Evolutionary conservation across 30 jellyfish, hydroid and myxozoan species (phyloP).

Genomic region (Mastigias papua): DNA sequence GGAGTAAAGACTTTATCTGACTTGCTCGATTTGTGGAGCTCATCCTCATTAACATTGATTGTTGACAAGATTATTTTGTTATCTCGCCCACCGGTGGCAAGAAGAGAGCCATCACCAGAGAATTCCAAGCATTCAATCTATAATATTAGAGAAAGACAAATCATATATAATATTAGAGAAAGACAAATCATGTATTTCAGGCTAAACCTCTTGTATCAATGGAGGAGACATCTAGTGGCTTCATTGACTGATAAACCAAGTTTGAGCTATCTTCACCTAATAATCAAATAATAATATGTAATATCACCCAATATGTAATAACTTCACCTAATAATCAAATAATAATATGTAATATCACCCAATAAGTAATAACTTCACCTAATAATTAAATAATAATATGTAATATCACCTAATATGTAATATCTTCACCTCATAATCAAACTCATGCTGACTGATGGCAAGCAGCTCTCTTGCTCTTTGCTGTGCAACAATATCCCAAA

Average conservation of each 20-base stretch:
- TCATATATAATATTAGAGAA: not conserved
- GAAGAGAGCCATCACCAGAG: constrained; percentile 83
- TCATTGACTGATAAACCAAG: too few relatives aligned
- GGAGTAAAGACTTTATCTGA: constrained; percentile 1
- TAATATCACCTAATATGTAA: not conserved
- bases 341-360: too few relatives aligned
- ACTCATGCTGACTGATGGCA: constrained; percentile 70
- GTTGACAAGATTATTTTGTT: constrained; percentile 82
- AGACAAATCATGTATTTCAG: too few relatives aligned
- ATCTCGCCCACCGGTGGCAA: constrained; percentile 92
- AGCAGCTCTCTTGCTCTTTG: constrained; percentile 60
- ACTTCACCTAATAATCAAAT: constrained; percentile 79
- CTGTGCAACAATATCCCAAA: constrained; percentile 75
- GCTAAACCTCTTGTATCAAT: too few relatives aligned
- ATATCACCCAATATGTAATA: not conserved
- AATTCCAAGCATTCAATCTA: constrained; percentile 87
- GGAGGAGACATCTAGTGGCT: too few relatives aligned
- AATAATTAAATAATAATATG: too few relatives aligned
- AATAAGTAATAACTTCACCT: too few relatives aligned
- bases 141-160: not conserved
- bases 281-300: too few relatives aligned
- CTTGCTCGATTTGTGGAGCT: constrained; percentile 25
- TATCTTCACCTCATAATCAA: constrained; percentile 78
- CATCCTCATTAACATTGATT: constrained; percentile 57
- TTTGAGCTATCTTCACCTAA: too few relatives aligned